phyloP scores from a whole-genome alignment of 2,797 vertebrate genomes.

The Astyanax mexicanus region DNA sequence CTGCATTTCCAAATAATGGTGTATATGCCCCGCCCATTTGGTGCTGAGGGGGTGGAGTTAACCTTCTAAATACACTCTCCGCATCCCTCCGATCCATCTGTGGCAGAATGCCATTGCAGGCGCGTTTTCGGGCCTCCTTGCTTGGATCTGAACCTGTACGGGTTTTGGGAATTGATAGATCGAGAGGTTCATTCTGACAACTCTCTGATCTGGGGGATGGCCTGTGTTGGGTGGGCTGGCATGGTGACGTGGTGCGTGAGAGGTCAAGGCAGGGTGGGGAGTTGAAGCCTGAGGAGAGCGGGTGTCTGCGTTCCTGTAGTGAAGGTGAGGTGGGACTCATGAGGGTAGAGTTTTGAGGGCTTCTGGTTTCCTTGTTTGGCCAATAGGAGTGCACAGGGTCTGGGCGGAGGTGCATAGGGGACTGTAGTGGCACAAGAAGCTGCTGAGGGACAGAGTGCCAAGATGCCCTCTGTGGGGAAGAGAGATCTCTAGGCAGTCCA shows the following conservation, averaged over 20 bases:
- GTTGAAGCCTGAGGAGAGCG: constrained; percentile 66
- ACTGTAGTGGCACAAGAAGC: constrained; percentile 72
- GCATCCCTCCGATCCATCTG: constrained; percentile 63
- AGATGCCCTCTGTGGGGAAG: constrained; percentile 67
- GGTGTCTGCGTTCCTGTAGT: constrained; percentile 60
- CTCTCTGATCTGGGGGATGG: constrained; percentile 1
- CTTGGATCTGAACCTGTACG: constrained; percentile 24
- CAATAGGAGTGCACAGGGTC: constrained; percentile 65
- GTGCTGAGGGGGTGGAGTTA: constrained; percentile 62
- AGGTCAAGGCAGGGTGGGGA: constrained; percentile 71
- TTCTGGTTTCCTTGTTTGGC: constrained; percentile 67
- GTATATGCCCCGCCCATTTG: constrained; percentile 63
- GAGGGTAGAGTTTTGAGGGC: constrained; percentile 63
- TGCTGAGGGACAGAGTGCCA: constrained; percentile 77
- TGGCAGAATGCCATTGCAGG: constrained; percentile 62
- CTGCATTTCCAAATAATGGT: constrained; percentile 63
- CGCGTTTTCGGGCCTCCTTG: constrained; percentile 31
- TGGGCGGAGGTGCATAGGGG: constrained; percentile 63
- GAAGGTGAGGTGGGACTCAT: constrained; percentile 66
- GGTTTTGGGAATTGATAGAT: constrained; percentile 80
- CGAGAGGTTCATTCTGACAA: constrained; percentile 78
- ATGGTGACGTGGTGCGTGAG: constrained; percentile 59
- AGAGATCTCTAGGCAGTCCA: constrained; percentile 66
- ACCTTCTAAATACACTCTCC: constrained; percentile 54
- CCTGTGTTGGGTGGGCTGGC: constrained; percentile 24